Evolutionary conservation across 2,113 vertebrate genomes (phyloP).

Genomic region (Prunella fulvescens): DNA sequence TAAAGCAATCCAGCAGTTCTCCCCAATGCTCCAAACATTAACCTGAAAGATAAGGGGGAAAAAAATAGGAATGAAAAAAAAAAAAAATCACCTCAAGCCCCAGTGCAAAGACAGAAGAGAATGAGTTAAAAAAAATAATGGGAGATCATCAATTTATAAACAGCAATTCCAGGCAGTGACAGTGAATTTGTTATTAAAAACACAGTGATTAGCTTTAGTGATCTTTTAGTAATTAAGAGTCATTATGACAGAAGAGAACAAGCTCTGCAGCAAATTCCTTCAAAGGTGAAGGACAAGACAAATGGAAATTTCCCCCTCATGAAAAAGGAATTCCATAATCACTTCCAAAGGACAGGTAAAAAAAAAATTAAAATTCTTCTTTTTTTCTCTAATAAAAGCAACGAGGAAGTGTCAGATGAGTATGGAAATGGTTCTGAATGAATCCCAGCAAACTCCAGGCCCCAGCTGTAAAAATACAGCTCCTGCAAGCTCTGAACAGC

Average conservation of each 20-base stretch:
- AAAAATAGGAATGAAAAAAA: too few species aligned
- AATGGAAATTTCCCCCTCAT: background rate
- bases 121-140: background rate
- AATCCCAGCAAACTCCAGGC: background rate
- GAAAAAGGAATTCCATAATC: background rate
- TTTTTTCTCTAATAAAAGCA: background rate
- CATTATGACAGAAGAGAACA: background rate
- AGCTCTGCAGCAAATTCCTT: background rate
- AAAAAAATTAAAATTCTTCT: background rate
- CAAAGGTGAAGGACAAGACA: background rate
- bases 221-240: background rate
- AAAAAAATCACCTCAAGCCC: background rate
- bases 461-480: constrained; percentile 38
- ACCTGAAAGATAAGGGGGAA: background rate
- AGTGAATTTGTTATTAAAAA: background rate
- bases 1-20: background rate
- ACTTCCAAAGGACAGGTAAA: background rate
- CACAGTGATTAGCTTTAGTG: background rate
- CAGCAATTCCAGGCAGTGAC: background rate
- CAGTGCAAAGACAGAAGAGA: background rate
- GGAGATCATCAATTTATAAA: background rate
- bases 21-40: background rate
- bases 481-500: background rate
- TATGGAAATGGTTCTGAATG: background rate
- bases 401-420: background rate